Conservation (phyloP, 2,888 invertebrate genomes). For the Athetis lepigone region DNA sequence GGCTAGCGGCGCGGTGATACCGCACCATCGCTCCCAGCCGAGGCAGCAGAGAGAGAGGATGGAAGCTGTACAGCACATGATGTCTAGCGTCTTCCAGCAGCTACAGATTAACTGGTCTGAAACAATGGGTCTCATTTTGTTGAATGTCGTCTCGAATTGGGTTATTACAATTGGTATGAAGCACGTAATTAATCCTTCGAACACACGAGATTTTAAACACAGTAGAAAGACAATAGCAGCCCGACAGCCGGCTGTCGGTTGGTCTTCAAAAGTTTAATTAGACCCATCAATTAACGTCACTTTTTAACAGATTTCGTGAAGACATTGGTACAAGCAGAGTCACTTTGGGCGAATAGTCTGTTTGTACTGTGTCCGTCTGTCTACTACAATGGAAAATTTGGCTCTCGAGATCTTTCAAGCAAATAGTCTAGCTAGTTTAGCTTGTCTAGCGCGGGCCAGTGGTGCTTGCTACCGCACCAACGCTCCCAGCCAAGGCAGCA, state of each 20-base stretch:
- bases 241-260: too few relatives aligned
- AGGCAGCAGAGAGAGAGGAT: slow-evolving; percentile 92
- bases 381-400: background rate
- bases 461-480: slow-evolving; percentile 92
- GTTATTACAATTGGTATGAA: too few relatives aligned
- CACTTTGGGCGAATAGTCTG: background rate
- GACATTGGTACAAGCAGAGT: background rate
- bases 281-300: background rate
- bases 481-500: slow-evolving; percentile 93
- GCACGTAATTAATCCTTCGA: too few relatives aligned
- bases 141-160: too few relatives aligned
- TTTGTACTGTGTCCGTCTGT: too few relatives aligned
- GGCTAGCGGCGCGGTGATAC: slow-evolving; percentile 92
- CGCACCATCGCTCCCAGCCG: slow-evolving; percentile 92
- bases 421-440: slow-evolving; percentile 83
- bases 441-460: slow-evolving; percentile 89
- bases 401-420: slow-evolving; percentile 86
- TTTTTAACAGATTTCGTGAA: background rate
- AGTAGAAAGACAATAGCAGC: too few relatives aligned
- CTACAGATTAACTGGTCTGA: slow-evolving; percentile 90
- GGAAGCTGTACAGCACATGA: slow-evolving; percentile 93
- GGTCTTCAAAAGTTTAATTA: too few relatives aligned
- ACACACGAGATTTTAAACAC: too few relatives aligned
- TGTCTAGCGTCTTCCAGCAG: slow-evolving; percentile 92
- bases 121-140: too few relatives aligned